Evolutionary conservation across 2,888 invertebrate genomes (phyloP), one percentile per base, ranked within the genome.

Genomic region (Listrodromus nycthemerus): DNA sequence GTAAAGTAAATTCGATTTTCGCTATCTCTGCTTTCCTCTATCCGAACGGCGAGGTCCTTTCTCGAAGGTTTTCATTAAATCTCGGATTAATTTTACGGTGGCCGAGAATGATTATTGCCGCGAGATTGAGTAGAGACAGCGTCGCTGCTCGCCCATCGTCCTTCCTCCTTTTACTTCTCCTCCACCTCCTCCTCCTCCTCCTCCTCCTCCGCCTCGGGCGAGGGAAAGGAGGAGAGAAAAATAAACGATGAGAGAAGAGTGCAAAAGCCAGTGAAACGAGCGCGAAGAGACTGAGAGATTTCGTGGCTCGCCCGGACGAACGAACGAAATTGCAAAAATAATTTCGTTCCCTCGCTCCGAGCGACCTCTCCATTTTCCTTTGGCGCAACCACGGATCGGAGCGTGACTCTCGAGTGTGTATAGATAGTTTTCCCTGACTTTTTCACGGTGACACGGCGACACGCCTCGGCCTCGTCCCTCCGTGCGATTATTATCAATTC

Each of bases 1-100:
- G 75, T 69, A 75, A 75, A 84, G 75, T 70, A 83, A 75, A 80
- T 84, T 81, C 81, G 78, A 84, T 84, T 78, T 81, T 24, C 52
- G 75, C 65, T 24, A 48, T 67, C 71, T 61, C 66, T 52, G 27
- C 30, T 52, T 30, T n/a, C 55, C 52, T 45, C 33, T 33, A 33
- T 33, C 37, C 41, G 19, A 48, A 48, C 63, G 33, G 50, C n/a
- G 70, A 19, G 66, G 76, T 74, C 81, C 76, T 74, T 78, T 79
- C 74, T 81, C 84, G 74, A 81, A 74, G 84, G 80, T 81, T 81
- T 84, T 84, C 81, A 84, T 84, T 84, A 84, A 84, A 84, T 81
- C 78, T 74, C 74, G 81, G 81, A 84, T 84, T 84, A 84, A 84
- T 84, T 80, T 78, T 55, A 84, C 84, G 80, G 80, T 84, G 77